Percentiles rank a stretch among this genome's conserved stretches.
Evolutionary conservation across 2,888 invertebrate species (phyloP).

Genomic region (Nemurella pictetii): DNA sequence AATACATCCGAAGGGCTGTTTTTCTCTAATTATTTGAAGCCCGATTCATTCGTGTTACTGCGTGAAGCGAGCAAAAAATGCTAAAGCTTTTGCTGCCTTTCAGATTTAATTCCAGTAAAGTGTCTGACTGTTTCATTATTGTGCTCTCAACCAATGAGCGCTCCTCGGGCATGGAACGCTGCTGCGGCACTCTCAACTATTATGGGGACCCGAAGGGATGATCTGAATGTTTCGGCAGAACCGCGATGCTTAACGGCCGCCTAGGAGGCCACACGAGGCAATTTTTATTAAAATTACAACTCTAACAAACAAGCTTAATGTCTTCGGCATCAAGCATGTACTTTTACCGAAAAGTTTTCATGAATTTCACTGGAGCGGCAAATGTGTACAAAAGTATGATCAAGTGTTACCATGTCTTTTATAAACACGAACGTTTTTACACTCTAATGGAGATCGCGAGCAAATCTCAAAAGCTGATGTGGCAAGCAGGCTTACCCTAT

Average conservation of each 20-base stretch:
- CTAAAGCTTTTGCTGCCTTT: slow-evolving; percentile 5
- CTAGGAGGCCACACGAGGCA: neutral
- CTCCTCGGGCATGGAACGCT: neutral
- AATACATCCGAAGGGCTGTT: neutral
- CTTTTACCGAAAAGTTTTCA: too few species aligned
- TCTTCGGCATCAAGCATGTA: neutral
- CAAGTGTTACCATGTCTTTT: neutral
- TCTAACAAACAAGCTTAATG: neutral
- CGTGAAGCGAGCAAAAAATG: slow-evolving; percentile 8
- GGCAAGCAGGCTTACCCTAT: neutral
- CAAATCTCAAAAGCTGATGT: neutral
- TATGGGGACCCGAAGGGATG: neutral
- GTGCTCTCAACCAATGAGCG: slow-evolving; percentile 11
- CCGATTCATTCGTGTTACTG: neutral
- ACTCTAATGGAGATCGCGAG: neutral
- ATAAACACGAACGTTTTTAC: neutral
- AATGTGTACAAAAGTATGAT: too few species aligned
- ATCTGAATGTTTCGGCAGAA: neutral
- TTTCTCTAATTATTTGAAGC: slow-evolving; percentile 10
- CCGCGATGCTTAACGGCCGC: neutral
- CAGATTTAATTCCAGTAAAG: slow-evolving; percentile 13
- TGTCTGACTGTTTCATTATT: neutral
- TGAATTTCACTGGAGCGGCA: too few species aligned
- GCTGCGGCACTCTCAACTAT: neutral
- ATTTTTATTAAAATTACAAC: neutral